A percentile compares a stretch with the other conserved stretches of the same genome.
These are phyloP conservation scores for Gobio gobio DNA, from an alignment of 2,113 vertebrate species.

Conservation along the genomic window DNA sequence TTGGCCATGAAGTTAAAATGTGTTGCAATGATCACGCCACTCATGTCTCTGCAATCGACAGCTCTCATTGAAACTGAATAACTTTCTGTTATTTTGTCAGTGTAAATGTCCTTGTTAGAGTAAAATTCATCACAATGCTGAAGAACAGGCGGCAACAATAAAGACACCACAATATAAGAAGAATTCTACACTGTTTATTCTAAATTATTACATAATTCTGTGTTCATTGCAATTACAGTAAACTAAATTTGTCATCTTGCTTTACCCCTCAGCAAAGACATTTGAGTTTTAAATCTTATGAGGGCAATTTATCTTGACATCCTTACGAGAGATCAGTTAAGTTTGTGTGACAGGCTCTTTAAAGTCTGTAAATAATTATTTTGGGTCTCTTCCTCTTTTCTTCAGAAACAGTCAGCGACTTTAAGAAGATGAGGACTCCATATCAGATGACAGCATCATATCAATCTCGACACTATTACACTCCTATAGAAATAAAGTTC, in stretches of 20 bases:
- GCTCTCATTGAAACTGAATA: not conserved
- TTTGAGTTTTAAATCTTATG: slow-evolving; percentile 20
- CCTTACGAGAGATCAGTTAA: slow-evolving; percentile 29
- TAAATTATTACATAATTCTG: not conserved
- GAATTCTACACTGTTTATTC: no score
- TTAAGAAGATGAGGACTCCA: slow-evolving; percentile 29
- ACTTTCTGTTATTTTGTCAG: not conserved
- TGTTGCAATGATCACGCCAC: not conserved
- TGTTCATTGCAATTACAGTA: not conserved
- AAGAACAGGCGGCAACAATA: not conserved
- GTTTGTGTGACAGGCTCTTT: slow-evolving; percentile 31
- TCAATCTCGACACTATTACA: slow-evolving; percentile 34
- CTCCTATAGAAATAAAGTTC: slow-evolving; percentile 24
- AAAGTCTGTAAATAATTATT: slow-evolving; percentile 29
- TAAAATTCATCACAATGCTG: not conserved
- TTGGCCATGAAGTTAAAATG: not conserved
- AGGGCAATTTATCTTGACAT: slow-evolving; percentile 47
- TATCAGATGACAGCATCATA: slow-evolving; percentile 50
- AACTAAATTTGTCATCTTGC: not conserved
- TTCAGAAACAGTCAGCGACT: slow-evolving; percentile 28
- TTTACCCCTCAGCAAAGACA: not conserved
- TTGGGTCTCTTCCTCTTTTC: not conserved
- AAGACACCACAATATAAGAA: no score
- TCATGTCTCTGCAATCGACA: not conserved
- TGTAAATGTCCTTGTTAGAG: not conserved